Evolutionary conservation across 2,888 invertebrate species (phyloP).

Genomic region (Cenopis cana): DNA sequence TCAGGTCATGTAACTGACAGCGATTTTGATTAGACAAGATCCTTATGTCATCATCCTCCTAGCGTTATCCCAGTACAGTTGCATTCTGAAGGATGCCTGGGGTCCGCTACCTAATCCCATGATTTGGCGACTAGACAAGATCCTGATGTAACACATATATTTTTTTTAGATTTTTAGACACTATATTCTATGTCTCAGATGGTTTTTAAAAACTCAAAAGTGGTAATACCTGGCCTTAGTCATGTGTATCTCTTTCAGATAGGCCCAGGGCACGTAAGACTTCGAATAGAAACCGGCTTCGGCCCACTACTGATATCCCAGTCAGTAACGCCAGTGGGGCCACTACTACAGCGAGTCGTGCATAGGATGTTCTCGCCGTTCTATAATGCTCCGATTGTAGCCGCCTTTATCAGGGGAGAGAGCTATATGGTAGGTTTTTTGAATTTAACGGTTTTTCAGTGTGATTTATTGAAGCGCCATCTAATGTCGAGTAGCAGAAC

Average conservation of each 20-base stretch:
- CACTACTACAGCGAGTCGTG: constrained; percentile 90
- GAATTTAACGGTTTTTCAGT: neutral
- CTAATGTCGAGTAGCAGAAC: constrained; percentile 8
- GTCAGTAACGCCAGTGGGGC: constrained; percentile 91
- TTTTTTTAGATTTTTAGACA: no score
- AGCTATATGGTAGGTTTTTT: constrained; percentile 85
- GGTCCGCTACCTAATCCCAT: no score
- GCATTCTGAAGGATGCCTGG: no score
- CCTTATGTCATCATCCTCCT: no score
- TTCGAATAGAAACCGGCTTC: constrained; percentile 85
- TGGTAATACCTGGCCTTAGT: neutral
- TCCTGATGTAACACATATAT: no score
- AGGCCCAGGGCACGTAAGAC: constrained; percentile 91
- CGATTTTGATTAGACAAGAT: no score
- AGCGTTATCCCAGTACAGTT: no score
- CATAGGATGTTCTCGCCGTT: constrained; percentile 90
- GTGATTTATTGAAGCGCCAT: constrained; percentile 9
- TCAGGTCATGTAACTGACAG: no score
- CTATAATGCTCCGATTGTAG: constrained; percentile 86
- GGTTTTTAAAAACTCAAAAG: no score
- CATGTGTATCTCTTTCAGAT: constrained; percentile 56
- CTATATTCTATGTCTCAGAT: no score
- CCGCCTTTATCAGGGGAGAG: constrained; percentile 88
- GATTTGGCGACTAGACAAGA: no score
- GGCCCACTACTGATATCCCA: constrained; percentile 89